Evolutionary conservation across 2,797 vertebrate genomes (phyloP), one percentile per base, ranked within the genome.

Genomic region (Serranus cabrilla): DNA sequence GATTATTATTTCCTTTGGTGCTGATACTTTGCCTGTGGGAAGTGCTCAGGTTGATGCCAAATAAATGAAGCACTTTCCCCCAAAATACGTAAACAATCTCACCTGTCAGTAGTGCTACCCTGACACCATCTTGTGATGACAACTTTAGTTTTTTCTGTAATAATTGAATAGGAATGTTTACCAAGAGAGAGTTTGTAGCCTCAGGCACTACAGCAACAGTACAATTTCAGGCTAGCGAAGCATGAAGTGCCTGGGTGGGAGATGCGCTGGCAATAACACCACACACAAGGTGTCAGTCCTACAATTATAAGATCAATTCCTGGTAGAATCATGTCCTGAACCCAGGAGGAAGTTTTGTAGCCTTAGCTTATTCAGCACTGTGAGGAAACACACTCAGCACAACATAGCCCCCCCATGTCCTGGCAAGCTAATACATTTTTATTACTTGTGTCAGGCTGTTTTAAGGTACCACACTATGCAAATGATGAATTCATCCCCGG

Each of bases 371-470:
- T 92, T 95, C 92, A 93, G 92, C 87, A 91, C 66, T 71, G 76
- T 42, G 1, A 89, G 81, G 78, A 73, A 88, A 89, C 90, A 78
- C 82, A 91, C 90, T 93, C 93, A 93, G 93, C 93, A 93, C 84
- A 89, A 88, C 82, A 78, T 55, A 59, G 49, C 78, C 74, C 74
- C 27, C 82, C 57, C 83, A 76, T 80, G 85, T 88, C 89, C 86
- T 83, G 84, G 79, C 72, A 85, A 86, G 91, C 85, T 92, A 91
- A 95, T 92, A 89, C 87, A 91, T 92, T 94, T 95, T 93, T 94
- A 93, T 94, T 92, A 91, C 84, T 90, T 88, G 86, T 94, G 94
- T 90, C 93, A 90, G 87, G 91, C 76, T 61, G 56, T 91, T 94
- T 91, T 84, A 90, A 89, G 75, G 87, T 88, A 87, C 82, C 85